Evolutionary conservation across 1,140 invertebrate genomes (phyloP).

Genomic region (Amphibalanus amphitrite): DNA sequence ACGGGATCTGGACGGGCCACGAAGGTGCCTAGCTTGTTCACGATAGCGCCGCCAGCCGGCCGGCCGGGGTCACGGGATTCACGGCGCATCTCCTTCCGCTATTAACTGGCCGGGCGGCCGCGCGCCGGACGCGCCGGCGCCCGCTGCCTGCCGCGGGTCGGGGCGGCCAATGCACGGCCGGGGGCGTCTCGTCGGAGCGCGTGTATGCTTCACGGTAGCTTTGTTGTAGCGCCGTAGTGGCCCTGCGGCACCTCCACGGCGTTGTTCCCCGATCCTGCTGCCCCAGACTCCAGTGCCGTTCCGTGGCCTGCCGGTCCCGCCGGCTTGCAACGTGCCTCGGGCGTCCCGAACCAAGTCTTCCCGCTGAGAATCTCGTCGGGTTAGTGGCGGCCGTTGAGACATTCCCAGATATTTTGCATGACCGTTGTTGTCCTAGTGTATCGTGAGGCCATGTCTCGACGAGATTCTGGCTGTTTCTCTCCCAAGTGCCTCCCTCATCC

Average conservation of each 20-base stretch:
- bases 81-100: not conserved
- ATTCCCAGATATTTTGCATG: not conserved
- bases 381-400: not conserved
- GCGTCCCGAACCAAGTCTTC: not conserved
- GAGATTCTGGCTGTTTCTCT: not conserved
- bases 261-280: slow-evolving; percentile 22
- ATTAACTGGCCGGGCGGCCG: not conserved
- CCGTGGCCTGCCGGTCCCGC: too few species aligned
- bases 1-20: not conserved
- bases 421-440: not conserved
- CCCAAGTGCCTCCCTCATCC: not conserved
- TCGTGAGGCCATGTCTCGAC: not conserved
- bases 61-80: not conserved
- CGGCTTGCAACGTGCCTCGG: too few species aligned
- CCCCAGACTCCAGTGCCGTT: too few species aligned
- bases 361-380: not conserved
- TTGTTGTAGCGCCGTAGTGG: slow-evolving; percentile 13
- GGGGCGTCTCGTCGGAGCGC: not conserved
- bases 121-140: too few species aligned
- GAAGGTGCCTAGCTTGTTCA: not conserved
- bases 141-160: not conserved
- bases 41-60: too few species aligned
- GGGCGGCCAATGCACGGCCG: not conserved
- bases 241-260: slow-evolving; percentile 32
- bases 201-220: slow-evolving; percentile 1